Base-by-base conservation (phyloP, 1,140 invertebrate species). In the Pogonomyrmex californicus region DNA sequence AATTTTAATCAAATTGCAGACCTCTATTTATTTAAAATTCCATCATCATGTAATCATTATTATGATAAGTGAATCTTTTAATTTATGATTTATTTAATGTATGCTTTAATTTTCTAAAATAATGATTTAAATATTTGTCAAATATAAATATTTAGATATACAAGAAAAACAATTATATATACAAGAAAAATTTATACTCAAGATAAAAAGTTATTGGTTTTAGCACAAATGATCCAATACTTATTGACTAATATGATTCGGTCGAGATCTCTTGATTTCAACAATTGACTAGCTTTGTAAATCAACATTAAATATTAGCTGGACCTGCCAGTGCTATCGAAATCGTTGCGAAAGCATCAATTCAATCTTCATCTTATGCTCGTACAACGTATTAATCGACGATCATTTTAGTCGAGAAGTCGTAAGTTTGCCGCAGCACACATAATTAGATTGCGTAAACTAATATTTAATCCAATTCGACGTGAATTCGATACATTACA, bases 321-420 rank as follows among this genome's bases (percentile, higher is more conserved):
- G 88, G 86, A 54, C 79, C 89, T 76, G 88, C 88, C 89, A 90
- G 86, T 49, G 63, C 86, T 85, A 83, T 83, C 60, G 38, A 86
- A 89, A 88, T 77, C 76, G 23, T 60, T 51, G 14, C 14, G 5
- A 83, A 54, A 86, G 83, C 81, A 76, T 62, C 54, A 30, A 56
- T 54, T 56, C 51, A 41, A 79, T 41, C 47, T 78, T 17, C 56
- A 44, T 23, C 17, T 68, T 38, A 70, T 70, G 63, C 1, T 17
- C 49, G 30, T 68, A 38, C 36, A 58, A 41, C 23, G 14, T 68
- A 56, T 70, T 33, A 51, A 41, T 56, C 63, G 47, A 66, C 10
- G 78, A 54, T 56, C 23, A 33, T 17, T n/a, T 36, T 54, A 33
- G 9, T 51, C 76, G 47, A 81, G 44, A 23, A 23, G 23, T 23